Conservation (phyloP, 2,888 invertebrate species). For the Mimas tiliae region DNA sequence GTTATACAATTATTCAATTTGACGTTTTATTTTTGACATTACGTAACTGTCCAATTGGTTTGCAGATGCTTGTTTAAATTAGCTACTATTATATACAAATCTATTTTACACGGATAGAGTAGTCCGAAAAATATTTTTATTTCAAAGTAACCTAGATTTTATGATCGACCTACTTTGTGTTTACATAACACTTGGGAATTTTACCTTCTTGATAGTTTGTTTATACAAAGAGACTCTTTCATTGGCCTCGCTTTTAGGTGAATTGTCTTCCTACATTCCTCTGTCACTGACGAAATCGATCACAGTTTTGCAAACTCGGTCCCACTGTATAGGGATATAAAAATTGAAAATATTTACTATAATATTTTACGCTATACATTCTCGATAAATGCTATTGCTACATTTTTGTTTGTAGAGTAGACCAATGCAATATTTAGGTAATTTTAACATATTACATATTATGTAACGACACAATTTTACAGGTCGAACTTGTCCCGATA, state of each 20-base stretch:
- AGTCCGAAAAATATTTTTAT: slow-evolving; percentile 21
- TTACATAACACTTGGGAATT: slow-evolving; percentile 26
- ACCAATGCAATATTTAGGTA: not conserved
- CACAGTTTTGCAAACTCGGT: slow-evolving; percentile 3
- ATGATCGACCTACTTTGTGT: slow-evolving; percentile 25
- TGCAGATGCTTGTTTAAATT: slow-evolving; percentile 30
- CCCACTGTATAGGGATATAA: not conserved
- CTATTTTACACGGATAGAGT: slow-evolving; percentile 20
- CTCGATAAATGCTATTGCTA: not conserved
- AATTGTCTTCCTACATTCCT: slow-evolving; percentile 19
- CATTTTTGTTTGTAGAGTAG: slow-evolving; percentile 9
- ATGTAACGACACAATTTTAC: not conserved
- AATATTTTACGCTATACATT: not conserved
- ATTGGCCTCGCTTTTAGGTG: slow-evolving; percentile 14
- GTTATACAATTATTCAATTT: slow-evolving; percentile 51
- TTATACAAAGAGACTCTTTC: slow-evolving; percentile 24
- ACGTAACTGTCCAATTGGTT: slow-evolving; percentile 27
- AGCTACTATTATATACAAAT: slow-evolving; percentile 26
- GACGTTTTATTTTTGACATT: slow-evolving; percentile 28
- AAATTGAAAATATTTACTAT: slow-evolving; percentile 5
- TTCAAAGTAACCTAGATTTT: slow-evolving; percentile 28
- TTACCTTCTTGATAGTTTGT: slow-evolving; percentile 26
- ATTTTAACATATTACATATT: not conserved
- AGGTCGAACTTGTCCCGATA: not conserved
- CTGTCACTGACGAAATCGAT: slow-evolving; percentile 4